Percentiles rank a stretch among this genome's conserved stretches.
Evolutionary conservation across 1,140 invertebrate genomes (phyloP).

Genomic region (Aphis gossypii): DNA sequence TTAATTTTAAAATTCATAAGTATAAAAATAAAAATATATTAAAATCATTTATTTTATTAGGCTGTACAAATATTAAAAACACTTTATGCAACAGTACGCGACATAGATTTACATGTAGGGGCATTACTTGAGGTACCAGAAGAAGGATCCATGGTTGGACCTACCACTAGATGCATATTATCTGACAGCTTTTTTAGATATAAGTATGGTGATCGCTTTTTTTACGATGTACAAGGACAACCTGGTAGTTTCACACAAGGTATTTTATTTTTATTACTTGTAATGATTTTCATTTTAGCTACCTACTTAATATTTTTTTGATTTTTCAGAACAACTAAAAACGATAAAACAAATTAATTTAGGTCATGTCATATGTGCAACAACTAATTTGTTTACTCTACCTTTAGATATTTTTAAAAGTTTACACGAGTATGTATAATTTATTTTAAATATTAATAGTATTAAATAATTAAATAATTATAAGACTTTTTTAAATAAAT

Average conservation of each 20-base stretch:
- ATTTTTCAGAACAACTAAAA: constrained; percentile 45
- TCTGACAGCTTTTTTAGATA: constrained; percentile 93
- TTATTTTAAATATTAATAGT: background rate
- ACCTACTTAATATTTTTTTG: background rate
- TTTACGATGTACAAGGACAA: constrained; percentile 68
- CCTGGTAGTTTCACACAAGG: constrained; percentile 86
- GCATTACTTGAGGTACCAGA: constrained; percentile 88
- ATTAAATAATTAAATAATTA: background rate
- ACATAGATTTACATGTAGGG: constrained; percentile 90
- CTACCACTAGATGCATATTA: constrained; percentile 94
- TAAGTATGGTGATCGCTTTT: constrained; percentile 91
- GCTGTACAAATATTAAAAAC: constrained; percentile 65
- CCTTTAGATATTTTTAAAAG: constrained; percentile 43
- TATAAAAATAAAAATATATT: background rate
- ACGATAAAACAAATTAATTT: constrained; percentile 43
- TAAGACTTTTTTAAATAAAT: too few relatives aligned
- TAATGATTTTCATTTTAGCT: background rate
- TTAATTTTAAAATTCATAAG: background rate
- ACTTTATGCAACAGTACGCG: constrained; percentile 72
- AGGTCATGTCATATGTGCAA: constrained; percentile 41
- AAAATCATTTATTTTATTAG: constrained; percentile 62
- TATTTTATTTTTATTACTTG: constrained; percentile 60
- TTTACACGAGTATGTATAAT: constrained; percentile 29
- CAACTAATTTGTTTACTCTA: constrained; percentile 26
- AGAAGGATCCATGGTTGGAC: constrained; percentile 87